Conservation (phyloP, 2,797 vertebrate species). For the Mormyrops boulengeri region DNA sequence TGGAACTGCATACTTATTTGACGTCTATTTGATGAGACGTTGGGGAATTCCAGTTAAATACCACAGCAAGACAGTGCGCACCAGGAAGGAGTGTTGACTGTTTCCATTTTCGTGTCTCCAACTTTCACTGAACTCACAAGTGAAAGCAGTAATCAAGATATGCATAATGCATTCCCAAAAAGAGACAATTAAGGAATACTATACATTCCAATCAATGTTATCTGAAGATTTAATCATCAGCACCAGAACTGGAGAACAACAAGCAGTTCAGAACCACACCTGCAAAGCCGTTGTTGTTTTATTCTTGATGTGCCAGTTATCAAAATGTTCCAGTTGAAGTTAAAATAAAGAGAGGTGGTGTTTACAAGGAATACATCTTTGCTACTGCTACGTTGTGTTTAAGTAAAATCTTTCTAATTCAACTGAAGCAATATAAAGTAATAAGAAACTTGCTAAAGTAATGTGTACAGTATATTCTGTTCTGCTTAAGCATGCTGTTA, state of each 20-base stretch:
- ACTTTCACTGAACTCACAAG: conserved; percentile 40
- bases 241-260: conserved; percentile 27
- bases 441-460: conserved; percentile 53
- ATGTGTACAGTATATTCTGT: conserved; percentile 56
- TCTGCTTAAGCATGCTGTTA: conserved; percentile 69
- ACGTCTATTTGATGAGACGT: conserved; percentile 81
- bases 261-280: conserved; percentile 51
- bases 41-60: conserved; percentile 81
- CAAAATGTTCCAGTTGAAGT: conserved; percentile 59
- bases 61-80: conserved; percentile 77
- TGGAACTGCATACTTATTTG: conserved; percentile 73
- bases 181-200: conserved; percentile 48
- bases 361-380: conserved; percentile 20
- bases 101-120: conserved; percentile 41
- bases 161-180: conserved; percentile 50
- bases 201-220: conserved; percentile 36
- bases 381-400: conserved; percentile 5
- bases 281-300: conserved; percentile 53
- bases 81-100: conserved; percentile 78
- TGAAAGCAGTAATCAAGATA: conserved; percentile 41
- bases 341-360: conserved; percentile 43
- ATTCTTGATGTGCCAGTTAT: conserved; percentile 52
- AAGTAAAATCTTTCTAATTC: conserved; percentile 13
- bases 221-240: conserved; percentile 40
- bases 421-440: background rate